These are phyloP conservation scores for Oreohelix idahoensis DNA, from an alignment of 1,140 invertebrate species.

Conservation along the genomic window DNA sequence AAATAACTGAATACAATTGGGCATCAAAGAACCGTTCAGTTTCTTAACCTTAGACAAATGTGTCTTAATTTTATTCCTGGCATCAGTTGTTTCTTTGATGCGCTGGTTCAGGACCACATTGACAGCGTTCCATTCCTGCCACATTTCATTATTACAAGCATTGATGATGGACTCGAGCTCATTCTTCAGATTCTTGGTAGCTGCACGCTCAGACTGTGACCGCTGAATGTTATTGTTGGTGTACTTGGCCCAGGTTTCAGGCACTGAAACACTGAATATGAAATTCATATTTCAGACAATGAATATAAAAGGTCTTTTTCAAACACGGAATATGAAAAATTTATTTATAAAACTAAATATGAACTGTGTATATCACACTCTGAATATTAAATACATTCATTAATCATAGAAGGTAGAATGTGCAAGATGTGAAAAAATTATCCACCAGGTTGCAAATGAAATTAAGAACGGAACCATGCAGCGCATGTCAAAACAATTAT, in stretches of 20 bases:
- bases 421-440: too few relatives aligned
- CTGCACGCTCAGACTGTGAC: conserved; percentile 88
- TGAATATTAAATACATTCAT: too few relatives aligned
- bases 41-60: conserved; percentile 84
- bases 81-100: conserved; percentile 70
- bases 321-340: too few relatives aligned
- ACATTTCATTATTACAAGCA: conserved; percentile 86
- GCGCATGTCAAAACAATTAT: too few relatives aligned
- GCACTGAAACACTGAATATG: conserved; percentile 81
- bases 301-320: too few relatives aligned
- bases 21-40: too few relatives aligned
- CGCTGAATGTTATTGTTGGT: conserved; percentile 86
- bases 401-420: too few relatives aligned
- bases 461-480: too few relatives aligned
- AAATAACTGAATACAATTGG: too few relatives aligned
- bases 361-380: too few relatives aligned
- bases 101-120: conserved; percentile 71
- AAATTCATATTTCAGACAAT: neutral
- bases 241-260: conserved; percentile 89
- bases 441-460: too few relatives aligned
- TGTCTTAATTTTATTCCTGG: conserved; percentile 84
- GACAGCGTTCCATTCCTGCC: conserved; percentile 88
- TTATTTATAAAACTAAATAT: too few relatives aligned
- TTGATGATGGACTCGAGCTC: conserved; percentile 88
- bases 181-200: conserved; percentile 84